A percentile compares a stretch with the other conserved stretches of the same genome.
These are phyloP conservation scores for Proterorhinus semilunaris DNA, from an alignment of 2,113 vertebrate genomes.

Conservation along the genomic window DNA sequence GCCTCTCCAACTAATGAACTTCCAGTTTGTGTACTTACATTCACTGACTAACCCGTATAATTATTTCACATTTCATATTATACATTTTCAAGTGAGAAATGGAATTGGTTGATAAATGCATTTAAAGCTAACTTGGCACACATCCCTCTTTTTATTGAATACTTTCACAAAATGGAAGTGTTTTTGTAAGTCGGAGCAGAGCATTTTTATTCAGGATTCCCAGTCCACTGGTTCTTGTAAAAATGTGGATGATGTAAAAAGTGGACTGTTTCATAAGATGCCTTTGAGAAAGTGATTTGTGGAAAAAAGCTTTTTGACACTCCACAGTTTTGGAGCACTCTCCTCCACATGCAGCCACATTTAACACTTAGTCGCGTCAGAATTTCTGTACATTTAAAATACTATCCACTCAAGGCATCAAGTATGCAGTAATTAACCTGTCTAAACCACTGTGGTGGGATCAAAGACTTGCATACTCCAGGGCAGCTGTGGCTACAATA, in stretches of 20 bases:
- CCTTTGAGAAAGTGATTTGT: neutral
- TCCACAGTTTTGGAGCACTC: neutral
- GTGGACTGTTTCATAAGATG: neutral
- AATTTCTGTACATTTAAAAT: neutral
- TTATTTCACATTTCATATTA: no score
- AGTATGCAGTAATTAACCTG: neutral
- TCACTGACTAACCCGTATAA: no score
- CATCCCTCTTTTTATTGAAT: neutral
- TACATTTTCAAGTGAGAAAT: no score
- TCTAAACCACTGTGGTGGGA: neutral
- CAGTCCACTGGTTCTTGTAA: neutral
- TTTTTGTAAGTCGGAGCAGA: neutral
- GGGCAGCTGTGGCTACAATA: no score
- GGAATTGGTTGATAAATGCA: no score
- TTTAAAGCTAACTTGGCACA: no score
- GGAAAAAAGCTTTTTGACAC: constrained; percentile 5
- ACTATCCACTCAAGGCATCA: neutral
- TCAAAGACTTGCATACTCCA: neutral
- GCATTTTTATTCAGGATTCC: neutral
- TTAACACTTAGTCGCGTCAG: neutral
- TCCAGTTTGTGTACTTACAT: no score
- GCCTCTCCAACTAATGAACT: no score
- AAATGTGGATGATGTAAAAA: neutral
- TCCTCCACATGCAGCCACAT: neutral
- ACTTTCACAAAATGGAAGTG: neutral